A percentile compares a stretch with the other conserved stretches of the same genome.
These are phyloP conservation scores for Catharus fuscescens DNA, from an alignment of 2,113 vertebrate genomes.

Conservation along the genomic window DNA sequence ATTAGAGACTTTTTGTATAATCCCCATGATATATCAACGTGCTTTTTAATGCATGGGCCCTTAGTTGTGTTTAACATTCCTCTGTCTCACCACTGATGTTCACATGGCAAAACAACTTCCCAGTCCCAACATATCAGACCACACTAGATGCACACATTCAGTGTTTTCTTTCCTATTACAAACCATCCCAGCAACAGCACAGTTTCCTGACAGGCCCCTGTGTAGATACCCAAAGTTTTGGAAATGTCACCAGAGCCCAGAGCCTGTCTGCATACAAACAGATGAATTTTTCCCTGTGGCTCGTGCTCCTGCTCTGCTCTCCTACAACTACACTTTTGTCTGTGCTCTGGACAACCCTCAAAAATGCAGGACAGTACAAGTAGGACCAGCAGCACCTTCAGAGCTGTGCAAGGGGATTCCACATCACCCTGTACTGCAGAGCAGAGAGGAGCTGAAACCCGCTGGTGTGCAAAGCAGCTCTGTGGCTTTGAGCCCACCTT, in stretches of 20 bases:
- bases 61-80: neutral
- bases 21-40: neutral
- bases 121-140: neutral
- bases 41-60: neutral
- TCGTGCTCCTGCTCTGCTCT: neutral
- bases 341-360: neutral
- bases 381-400: neutral
- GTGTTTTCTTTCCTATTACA: neutral
- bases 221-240: neutral
- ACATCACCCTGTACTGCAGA: fast-evolving
- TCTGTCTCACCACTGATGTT: neutral
- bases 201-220: neutral
- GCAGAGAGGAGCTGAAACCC: neutral
- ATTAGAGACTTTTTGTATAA: neutral
- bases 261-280: neutral
- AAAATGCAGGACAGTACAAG: neutral
- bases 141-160: neutral
- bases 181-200: neutral
- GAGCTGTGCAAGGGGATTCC: neutral
- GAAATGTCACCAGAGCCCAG: neutral
- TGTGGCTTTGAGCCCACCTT: slow-evolving; percentile 10
- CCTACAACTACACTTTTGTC: neutral
- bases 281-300: neutral
- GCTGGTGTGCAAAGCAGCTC: neutral
- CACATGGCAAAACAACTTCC: neutral